Base-by-base conservation (phyloP, 2,888 invertebrate species). In the Lumbricus terrestris region DNA sequence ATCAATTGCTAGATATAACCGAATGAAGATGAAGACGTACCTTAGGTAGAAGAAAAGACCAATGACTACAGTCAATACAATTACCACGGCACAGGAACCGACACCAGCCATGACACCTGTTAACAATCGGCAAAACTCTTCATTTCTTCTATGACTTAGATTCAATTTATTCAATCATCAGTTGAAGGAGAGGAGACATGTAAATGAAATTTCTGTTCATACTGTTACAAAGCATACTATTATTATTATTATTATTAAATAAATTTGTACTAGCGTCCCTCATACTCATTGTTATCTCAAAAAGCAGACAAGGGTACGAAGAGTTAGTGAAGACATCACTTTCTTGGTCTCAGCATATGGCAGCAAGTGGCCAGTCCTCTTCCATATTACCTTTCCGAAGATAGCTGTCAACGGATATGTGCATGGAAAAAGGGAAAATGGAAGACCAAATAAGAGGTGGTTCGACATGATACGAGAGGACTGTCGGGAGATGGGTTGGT, bases 81-180 rank as follows among this genome's bases (percentile, higher is more conserved):
- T 29, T 42, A 88, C 13, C 20, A 90, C 47, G 23, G 83, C 34
- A 33, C 90, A 37, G 18, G 89, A 89, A 35, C n/a, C 85, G n/a
- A 82, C 90, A 13, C 90, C 90, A 34, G 47, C 89, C 34, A 90
- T 89, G 18, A 85, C 42, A 82, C 90, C 90, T 90, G 90, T 37
- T n/a, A 69, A 69, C 69, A 69, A n/a, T 69, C 69, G n/a, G 69
- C 5, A 29, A 69, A 69, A 69, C n/a, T n/a, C 69, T 69, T n/a
- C 4, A 29, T 69, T 47, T n/a, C 29, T 69, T 69, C n/a, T n/a
- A 29, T 0, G 69, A 29, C 29, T 69, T 11, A n/a, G 0, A 69
- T 29, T 69, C 69, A 29, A n/a, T 4, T 69, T 29, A 69, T 69
- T 69, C 69, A n/a, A n/a, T 69, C 8, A 8, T 69, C 69, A 29